These are phyloP conservation scores for Grapholita molesta DNA, from an alignment of 1,140 invertebrate species.

Conservation along the genomic window DNA sequence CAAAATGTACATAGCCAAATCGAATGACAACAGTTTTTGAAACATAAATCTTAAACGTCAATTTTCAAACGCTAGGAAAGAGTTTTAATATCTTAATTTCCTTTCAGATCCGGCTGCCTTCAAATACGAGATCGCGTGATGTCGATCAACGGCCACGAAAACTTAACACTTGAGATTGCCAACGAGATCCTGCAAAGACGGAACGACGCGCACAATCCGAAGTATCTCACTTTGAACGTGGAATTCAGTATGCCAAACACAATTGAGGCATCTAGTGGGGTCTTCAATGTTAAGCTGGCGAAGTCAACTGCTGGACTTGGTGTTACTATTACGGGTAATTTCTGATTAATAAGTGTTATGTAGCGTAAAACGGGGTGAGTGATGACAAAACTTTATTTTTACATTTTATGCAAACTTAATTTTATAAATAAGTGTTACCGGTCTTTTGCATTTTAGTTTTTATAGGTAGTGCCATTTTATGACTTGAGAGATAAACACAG, in stretches of 20 bases:
- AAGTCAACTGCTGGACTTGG: conserved; percentile 89
- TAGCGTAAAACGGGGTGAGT: too few species aligned
- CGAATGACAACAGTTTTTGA: too few species aligned
- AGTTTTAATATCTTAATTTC: neutral
- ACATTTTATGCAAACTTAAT: too few species aligned
- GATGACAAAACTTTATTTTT: too few species aligned
- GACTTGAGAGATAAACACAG: too few species aligned
- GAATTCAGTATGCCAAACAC: conserved; percentile 97
- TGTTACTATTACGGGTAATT: conserved; percentile 89
- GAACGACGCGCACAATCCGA: conserved; percentile 67
- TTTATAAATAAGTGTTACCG: too few species aligned
- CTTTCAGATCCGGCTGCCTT: conserved; percentile 82
- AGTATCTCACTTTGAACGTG: conserved; percentile 79
- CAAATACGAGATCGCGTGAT: conserved; percentile 91
- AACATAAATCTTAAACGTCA: too few species aligned
- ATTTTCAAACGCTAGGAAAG: neutral
- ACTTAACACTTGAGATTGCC: conserved; percentile 73
- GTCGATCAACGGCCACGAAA: conserved; percentile 87
- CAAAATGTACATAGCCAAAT: too few species aligned
- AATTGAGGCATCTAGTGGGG: conserved; percentile 92
- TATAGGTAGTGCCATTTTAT: too few species aligned
- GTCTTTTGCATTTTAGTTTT: too few species aligned
- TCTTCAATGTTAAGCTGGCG: conserved; percentile 93
- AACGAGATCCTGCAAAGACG: conserved; percentile 73
- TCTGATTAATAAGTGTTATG: neutral